A percentile compares a stretch with the other conserved stretches of the same genome.
Conservation (phyloP, 2,797 vertebrate species). For the Hydrophis major region DNA sequence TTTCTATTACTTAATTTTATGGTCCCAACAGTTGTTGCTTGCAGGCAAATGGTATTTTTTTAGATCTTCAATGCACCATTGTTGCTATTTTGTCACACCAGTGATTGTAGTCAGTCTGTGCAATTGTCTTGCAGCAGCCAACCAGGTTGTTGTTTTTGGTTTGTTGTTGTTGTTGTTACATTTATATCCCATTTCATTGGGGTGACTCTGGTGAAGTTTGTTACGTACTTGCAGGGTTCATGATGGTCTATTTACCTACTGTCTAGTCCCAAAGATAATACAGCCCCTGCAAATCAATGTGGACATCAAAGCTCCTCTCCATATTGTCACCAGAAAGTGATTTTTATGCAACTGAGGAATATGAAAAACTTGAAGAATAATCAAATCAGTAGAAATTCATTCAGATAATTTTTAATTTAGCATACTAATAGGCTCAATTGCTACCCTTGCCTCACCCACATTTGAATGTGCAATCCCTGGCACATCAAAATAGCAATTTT, state of each 20-base stretch:
- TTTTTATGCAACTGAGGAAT: no score
- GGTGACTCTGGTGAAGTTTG: not conserved
- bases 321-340: no score
- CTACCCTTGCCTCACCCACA: not conserved
- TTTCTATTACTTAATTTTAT: not conserved
- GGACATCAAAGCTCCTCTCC: not conserved
- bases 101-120: not conserved
- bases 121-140: not conserved
- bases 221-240: constrained; percentile 19
- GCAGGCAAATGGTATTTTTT: not conserved
- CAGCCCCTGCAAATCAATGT: not conserved
- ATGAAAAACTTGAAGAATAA: no score
- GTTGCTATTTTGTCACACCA: not conserved
- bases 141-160: not conserved
- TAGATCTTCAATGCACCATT: not conserved
- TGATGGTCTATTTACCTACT: not conserved
- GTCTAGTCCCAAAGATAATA: not conserved
- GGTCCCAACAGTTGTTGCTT: not conserved
- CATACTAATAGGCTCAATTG: not conserved
- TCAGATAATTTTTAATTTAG: not conserved
- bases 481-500: not conserved
- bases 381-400: no score
- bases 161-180: no score
- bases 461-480: not conserved
- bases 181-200: no score